phyloP scores from a whole-genome alignment of 2,888 invertebrate species.

The Vanessa cardui region DNA sequence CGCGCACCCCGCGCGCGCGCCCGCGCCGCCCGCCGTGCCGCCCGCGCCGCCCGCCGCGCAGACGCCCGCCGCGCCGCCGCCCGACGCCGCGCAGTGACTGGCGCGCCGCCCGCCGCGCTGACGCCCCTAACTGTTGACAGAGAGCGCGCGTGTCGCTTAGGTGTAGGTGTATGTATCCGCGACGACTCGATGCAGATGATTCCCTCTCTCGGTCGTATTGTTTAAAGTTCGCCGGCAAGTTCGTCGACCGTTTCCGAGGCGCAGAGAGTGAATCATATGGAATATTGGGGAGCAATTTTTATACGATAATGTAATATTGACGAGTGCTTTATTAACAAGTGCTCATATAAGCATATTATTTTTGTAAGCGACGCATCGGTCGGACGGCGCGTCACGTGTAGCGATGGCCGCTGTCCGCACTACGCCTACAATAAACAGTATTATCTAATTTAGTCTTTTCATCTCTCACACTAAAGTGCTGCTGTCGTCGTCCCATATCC shows the following conservation, averaged over 20 bases:
- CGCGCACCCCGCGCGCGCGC: constrained; percentile 41
- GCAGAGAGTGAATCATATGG: constrained; percentile 3
- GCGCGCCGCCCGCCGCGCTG: constrained; percentile 9
- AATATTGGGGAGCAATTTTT: constrained; percentile 22
- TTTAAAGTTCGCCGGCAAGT: too few species aligned
- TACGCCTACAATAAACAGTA: constrained; percentile 45
- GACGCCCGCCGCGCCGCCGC: constrained; percentile 24
- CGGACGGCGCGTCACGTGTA: neutral
- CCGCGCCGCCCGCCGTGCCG: constrained; percentile 39
- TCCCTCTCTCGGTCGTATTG: neutral
- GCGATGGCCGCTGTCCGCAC: constrained; percentile 10
- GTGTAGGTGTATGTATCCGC: constrained; percentile 21
- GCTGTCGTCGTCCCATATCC: too few species aligned
- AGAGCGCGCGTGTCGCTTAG: constrained; percentile 8
- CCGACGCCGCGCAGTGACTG: constrained; percentile 11
- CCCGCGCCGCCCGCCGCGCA: constrained; percentile 37
- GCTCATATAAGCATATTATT: constrained; percentile 33
- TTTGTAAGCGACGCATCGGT: constrained; percentile 30
- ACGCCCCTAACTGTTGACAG: neutral
- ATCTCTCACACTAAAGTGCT: too few species aligned
- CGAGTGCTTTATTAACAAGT: constrained; percentile 23
- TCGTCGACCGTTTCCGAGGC: neutral
- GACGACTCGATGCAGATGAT: constrained; percentile 17
- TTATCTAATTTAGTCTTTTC: constrained; percentile 28
- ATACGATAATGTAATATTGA: constrained; percentile 26